Evolutionary conservation across 2,888 invertebrate genomes (phyloP).

Genomic region (Eupithecia centaureata): DNA sequence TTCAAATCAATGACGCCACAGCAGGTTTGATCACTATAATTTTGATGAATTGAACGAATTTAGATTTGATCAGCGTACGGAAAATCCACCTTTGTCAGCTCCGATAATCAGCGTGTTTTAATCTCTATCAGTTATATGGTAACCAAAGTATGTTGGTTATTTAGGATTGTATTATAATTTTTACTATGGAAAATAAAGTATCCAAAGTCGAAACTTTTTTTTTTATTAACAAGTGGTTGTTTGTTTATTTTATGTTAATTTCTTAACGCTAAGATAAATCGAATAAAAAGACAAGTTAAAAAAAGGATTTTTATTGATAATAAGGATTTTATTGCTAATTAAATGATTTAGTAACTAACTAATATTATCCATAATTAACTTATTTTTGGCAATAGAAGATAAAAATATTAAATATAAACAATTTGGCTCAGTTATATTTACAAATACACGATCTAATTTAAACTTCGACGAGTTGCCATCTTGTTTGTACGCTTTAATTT

Average conservation of each 20-base stretch:
- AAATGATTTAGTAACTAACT: conserved; percentile 14
- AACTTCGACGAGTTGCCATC: conserved; percentile 40
- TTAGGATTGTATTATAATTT: conserved; percentile 30
- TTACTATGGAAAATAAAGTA: conserved; percentile 33
- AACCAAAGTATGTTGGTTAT: conserved; percentile 15
- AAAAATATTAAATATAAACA: conserved; percentile 7
- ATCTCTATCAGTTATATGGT: neutral
- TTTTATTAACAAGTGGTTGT: conserved; percentile 2
- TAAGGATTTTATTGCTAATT: neutral
- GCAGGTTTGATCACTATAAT: too few species aligned
- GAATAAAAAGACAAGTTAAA: neutral
- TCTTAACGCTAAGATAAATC: neutral
- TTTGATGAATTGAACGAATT: too few species aligned
- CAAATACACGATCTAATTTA: conserved; percentile 21
- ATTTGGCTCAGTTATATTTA: neutral
- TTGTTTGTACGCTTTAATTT: conserved; percentile 59
- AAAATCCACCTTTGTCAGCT: too few species aligned
- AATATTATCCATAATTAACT: conserved; percentile 34
- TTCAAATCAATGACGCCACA: too few species aligned
- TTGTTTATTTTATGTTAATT: neutral
- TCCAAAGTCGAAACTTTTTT: conserved; percentile 29
- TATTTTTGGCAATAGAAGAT: conserved; percentile 27
- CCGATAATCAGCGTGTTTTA: neutral
- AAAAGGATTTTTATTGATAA: conserved; percentile 5
- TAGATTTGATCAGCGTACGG: too few species aligned